Conservation (phyloP, 2,797 vertebrate genomes). For the Mustela erminea region DNA sequence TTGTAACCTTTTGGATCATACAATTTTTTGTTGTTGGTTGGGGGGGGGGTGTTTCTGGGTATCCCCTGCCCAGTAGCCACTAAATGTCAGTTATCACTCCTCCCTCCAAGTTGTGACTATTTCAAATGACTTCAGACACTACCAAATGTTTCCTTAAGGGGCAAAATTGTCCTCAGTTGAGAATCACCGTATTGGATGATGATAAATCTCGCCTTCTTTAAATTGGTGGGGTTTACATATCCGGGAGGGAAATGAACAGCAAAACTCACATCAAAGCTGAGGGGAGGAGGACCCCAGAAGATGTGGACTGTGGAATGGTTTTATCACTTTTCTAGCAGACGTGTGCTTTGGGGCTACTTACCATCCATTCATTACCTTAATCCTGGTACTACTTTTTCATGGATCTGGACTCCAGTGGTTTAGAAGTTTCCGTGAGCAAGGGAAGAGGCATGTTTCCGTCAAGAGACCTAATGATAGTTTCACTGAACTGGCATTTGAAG, state of each 20-base stretch:
- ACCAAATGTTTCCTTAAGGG: neutral
- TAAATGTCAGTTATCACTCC: neutral
- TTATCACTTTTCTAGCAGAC: neutral
- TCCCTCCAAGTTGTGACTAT: neutral
- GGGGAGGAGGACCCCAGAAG: neutral
- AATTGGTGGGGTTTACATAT: neutral
- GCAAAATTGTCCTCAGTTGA: neutral
- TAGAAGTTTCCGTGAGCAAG: neutral
- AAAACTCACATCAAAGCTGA: neutral
- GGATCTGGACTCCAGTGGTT: neutral
- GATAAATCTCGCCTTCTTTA: neutral
- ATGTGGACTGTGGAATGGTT: neutral
- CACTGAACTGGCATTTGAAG: neutral
- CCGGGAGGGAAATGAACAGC: neutral
- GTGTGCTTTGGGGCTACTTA: neutral
- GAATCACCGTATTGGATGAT: neutral
- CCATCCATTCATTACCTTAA: neutral
- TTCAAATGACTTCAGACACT: neutral
- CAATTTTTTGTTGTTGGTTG: neutral
- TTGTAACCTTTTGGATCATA: neutral
- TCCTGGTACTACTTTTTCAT: neutral
- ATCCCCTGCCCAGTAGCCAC: neutral
- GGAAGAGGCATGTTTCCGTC: neutral
- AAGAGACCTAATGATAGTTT: neutral
- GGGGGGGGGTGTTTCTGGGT: accelerated